Conservation (phyloP, 1,140 invertebrate genomes). For the Drosophila mayri region DNA sequence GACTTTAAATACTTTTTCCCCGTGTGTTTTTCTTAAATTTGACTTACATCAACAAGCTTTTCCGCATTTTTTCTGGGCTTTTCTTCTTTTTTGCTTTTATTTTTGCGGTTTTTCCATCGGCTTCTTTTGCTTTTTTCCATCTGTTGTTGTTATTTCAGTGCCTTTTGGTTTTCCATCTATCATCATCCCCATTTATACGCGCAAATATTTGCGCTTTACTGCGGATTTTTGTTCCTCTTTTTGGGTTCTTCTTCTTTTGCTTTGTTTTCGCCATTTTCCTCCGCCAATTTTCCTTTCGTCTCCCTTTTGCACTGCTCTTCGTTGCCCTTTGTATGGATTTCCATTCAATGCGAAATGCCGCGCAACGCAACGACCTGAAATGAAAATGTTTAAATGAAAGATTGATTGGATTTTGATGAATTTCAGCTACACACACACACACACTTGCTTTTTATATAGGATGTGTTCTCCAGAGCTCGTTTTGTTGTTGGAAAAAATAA, state of each 20-base stretch:
- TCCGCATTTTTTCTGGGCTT: constrained; percentile 6
- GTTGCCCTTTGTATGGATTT: constrained; percentile 59
- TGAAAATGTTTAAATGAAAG: constrained; percentile 83
- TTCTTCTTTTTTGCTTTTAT: constrained; percentile 1
- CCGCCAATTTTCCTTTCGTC: constrained; percentile 7
- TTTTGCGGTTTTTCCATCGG: constrained; percentile 20
- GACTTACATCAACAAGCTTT: constrained; percentile 14
- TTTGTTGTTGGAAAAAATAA: constrained; percentile 31
- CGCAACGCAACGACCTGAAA: constrained; percentile 76
- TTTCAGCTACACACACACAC: constrained; percentile 62
- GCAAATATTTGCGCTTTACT: constrained; percentile 81
- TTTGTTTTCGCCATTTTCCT: constrained; percentile 37
- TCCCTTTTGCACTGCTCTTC: constrained; percentile 2
- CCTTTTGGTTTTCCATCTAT: constrained; percentile 61
- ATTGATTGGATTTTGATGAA: constrained; percentile 82
- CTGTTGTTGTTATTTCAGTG: constrained; percentile 8
- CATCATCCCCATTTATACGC: constrained; percentile 81
- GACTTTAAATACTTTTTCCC: not conserved
- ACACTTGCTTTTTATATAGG: constrained; percentile 8
- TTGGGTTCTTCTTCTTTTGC: constrained; percentile 23
- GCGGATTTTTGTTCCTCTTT: constrained; percentile 54
- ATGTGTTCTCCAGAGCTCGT: constrained; percentile 15
- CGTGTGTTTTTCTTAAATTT: constrained; percentile 29
- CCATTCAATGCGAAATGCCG: constrained; percentile 64
- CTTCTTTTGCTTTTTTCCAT: constrained; percentile 2